Base-by-base conservation (phyloP, 2,888 invertebrate genomes). In the Epirrita christyi region DNA sequence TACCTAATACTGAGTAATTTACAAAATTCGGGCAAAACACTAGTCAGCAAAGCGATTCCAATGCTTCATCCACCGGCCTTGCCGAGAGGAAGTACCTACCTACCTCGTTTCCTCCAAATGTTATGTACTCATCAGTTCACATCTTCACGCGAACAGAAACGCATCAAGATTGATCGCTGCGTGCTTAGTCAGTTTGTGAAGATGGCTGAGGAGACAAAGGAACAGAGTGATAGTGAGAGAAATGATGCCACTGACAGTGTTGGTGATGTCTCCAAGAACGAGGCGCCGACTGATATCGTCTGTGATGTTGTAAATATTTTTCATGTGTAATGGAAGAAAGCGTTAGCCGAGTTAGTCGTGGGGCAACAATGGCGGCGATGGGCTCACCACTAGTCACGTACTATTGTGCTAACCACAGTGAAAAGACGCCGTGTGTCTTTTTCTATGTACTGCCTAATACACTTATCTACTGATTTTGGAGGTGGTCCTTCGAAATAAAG, bases 31-130 rank as follows among this genome's bases (percentile, higher is more conserved):
- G 32, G 27, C 8, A n/a, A 45, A 15, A 37, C 43, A 29, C 32
- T 43, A 43, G 9, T 10, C 14, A 40, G 28, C 8, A 45, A 46
- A 50, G 32, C 6, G 4, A 36, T 36, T 40, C 34, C 49, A 55
- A 32, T 45, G 45, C 36, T 36, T 44, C 9, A 9, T 40, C 48
- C 48, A 36, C 28, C 13, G 44, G 44, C 59, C 59, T 59, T 48
- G 59, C 36, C 0, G 4, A 73, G 70, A 81, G 90, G 88, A 89
- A 86, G 71, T 71, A 69, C n/a, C n/a, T n/a, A n/a, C n/a, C n/a
- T n/a, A n/a, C 70, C 72, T 82, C 79, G 75, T 63, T 64, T 64
- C 47, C 37, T 55, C 56, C 45, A 45, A 59, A n/a, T n/a, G n/a
- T n/a, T n/a, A n/a, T n/a, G n/a, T 32, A 21, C 21, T 21, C 21